Percentiles rank a stretch among this genome's conserved stretches.
These are phyloP conservation scores for Pycnomerus fuliginosus DNA, from an alignment of 2,888 invertebrate genomes.

Conservation along the genomic window DNA sequence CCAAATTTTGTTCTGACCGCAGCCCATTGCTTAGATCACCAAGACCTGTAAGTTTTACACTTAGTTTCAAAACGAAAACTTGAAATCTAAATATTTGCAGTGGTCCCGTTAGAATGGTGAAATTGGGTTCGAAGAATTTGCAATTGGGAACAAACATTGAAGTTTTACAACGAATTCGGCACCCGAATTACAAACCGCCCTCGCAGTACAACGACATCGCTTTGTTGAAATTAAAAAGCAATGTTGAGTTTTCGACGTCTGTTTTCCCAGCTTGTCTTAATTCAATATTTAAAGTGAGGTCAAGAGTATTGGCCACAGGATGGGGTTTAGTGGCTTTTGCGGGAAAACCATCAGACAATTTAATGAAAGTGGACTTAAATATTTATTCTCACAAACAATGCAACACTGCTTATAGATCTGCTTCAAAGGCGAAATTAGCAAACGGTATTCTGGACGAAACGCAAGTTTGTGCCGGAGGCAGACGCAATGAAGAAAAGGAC, in stretches of 20 bases:
- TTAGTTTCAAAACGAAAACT: no score
- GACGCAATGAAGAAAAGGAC: constrained; percentile 34
- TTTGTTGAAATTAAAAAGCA: constrained; percentile 42
- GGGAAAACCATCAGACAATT: constrained; percentile 37
- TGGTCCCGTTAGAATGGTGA: neutral
- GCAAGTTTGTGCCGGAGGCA: constrained; percentile 48
- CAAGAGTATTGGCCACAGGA: constrained; percentile 3
- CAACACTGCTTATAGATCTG: constrained; percentile 14
- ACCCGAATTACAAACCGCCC: constrained; percentile 45
- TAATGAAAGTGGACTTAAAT: constrained; percentile 46
- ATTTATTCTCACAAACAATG: constrained; percentile 33
- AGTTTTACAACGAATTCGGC: constrained; percentile 7
- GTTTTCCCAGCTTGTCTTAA: constrained; percentile 25
- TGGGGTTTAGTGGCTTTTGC: constrained; percentile 6
- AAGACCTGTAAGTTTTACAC: constrained; percentile 61
- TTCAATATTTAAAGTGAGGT: neutral
- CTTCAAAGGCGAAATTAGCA: constrained; percentile 25
- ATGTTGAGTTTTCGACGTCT: constrained; percentile 42
- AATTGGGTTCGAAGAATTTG: neutral
- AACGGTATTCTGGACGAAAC: constrained; percentile 40
- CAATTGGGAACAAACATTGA: neutral
- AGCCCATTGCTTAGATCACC: constrained; percentile 58
- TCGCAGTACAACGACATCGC: constrained; percentile 52
- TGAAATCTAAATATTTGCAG: neutral
- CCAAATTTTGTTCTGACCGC: constrained; percentile 63